Evolutionary conservation across 1,140 invertebrate genomes (phyloP).

Genomic region (Drosophila arizonae): DNA sequence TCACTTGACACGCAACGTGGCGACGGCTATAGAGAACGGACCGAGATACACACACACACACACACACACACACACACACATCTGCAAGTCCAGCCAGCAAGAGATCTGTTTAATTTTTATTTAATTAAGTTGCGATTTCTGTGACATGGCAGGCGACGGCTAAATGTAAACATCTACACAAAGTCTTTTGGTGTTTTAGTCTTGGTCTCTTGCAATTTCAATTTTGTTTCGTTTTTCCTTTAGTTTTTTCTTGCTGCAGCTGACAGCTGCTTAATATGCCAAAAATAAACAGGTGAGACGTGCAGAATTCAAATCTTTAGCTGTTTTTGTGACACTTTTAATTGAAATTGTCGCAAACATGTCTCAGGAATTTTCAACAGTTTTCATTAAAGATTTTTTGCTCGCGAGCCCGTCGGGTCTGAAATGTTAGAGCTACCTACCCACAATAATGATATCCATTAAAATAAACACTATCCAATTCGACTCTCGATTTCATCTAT

Average conservation of each 20-base stretch:
- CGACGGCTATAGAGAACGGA: slow-evolving; percentile 37
- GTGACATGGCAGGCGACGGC: slow-evolving; percentile 46
- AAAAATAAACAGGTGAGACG: slow-evolving; percentile 13
- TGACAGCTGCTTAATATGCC: slow-evolving; percentile 39
- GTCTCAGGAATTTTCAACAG: slow-evolving; percentile 24
- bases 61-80: slow-evolving; percentile 1
- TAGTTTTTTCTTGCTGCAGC: not conserved
- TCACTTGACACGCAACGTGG: slow-evolving; percentile 79
- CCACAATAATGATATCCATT: too few species aligned
- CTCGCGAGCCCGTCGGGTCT: too few species aligned
- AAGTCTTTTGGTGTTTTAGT: slow-evolving; percentile 36
- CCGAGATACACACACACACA: not conserved
- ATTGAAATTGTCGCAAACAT: slow-evolving; percentile 47
- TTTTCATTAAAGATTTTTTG: slow-evolving; percentile 22
- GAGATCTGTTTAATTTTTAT: slow-evolving; percentile 78
- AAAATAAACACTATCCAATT: too few species aligned
- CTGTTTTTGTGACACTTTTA: slow-evolving; percentile 30
- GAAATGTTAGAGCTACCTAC: too few species aligned
- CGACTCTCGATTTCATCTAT: too few species aligned
- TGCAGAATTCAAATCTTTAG: slow-evolving; percentile 14
- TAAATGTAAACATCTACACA: slow-evolving; percentile 51
- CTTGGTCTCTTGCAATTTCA: slow-evolving; percentile 10
- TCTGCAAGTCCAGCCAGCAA: slow-evolving; percentile 20
- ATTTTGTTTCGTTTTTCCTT: not conserved
- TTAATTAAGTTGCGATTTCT: slow-evolving; percentile 76